Conservation (phyloP, 2,888 invertebrate species). For the Cerastoderma edule region DNA sequence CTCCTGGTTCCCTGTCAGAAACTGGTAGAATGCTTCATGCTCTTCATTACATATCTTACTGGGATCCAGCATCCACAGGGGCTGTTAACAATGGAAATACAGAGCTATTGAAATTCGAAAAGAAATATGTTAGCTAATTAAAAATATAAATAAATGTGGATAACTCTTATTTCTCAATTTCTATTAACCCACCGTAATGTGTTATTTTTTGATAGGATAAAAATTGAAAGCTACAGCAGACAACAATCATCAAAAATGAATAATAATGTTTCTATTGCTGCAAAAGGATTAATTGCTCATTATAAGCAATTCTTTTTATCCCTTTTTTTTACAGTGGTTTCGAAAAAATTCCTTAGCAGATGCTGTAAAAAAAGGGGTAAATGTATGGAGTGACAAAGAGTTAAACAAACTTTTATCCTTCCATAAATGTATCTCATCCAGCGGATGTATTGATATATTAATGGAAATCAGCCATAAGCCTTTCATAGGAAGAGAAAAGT, state of each 20-base stretch:
- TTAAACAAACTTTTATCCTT: too few relatives aligned
- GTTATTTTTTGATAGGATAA: background rate
- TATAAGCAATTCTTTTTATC: constrained; percentile 4
- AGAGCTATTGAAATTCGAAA: background rate
- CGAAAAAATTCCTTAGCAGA: background rate
- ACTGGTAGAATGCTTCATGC: constrained; percentile 97
- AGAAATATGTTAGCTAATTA: too few relatives aligned
- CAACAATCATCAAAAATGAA: background rate
- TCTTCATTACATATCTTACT: constrained; percentile 93
- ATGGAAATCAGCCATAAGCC: too few relatives aligned
- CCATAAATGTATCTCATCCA: too few relatives aligned
- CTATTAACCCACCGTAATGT: background rate
- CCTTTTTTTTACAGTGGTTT: background rate
- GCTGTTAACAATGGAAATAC: constrained; percentile 85
- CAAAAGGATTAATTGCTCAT: background rate
- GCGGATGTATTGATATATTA: too few relatives aligned
- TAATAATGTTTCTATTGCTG: background rate
- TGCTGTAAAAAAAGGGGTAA: background rate
- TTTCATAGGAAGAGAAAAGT: too few relatives aligned
- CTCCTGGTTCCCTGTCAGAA: constrained; percentile 93
- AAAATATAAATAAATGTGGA: background rate
- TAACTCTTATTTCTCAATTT: background rate
- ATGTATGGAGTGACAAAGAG: too few relatives aligned
- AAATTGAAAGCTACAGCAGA: background rate
- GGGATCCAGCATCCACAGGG: constrained; percentile 96